phyloP scores from a whole-genome alignment of 2,797 vertebrate species.

The Onychomys leucogaster region DNA sequence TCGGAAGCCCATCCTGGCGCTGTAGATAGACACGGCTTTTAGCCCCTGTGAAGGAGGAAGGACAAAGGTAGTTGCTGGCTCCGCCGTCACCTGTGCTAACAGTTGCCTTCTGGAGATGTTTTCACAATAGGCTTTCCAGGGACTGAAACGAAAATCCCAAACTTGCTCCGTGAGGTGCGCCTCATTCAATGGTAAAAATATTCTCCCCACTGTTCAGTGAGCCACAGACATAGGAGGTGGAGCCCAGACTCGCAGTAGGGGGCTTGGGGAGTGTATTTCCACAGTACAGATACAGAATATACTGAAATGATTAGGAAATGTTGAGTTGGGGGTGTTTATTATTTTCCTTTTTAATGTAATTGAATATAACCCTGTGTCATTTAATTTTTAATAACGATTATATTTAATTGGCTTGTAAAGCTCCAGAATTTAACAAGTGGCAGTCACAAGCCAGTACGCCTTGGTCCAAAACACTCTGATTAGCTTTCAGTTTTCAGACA shows the following conservation, averaged over 20 bases:
- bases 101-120: neutral
- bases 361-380: conserved; percentile 21
- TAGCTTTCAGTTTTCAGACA: neutral
- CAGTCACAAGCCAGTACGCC: neutral
- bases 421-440: neutral
- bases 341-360: neutral
- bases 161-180: neutral
- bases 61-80: neutral
- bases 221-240: neutral
- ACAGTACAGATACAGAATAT: neutral
- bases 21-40: neutral
- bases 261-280: neutral
- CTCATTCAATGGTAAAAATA: neutral
- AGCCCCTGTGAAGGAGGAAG: neutral
- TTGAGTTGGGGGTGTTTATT: neutral
- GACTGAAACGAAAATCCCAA: neutral
- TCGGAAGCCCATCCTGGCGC: neutral
- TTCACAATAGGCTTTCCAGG: neutral
- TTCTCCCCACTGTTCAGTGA: neutral
- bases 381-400: conserved; percentile 49
- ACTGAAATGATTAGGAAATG: neutral
- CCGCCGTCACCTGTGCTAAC: rapidly evolving
- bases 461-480: neutral
- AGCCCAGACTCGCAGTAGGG: neutral
- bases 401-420: neutral